Percentiles rank a stretch among this genome's conserved stretches.
Evolutionary conservation across 1,140 invertebrate species (phyloP).

Genomic region (Trialeurodes vaporariorum): DNA sequence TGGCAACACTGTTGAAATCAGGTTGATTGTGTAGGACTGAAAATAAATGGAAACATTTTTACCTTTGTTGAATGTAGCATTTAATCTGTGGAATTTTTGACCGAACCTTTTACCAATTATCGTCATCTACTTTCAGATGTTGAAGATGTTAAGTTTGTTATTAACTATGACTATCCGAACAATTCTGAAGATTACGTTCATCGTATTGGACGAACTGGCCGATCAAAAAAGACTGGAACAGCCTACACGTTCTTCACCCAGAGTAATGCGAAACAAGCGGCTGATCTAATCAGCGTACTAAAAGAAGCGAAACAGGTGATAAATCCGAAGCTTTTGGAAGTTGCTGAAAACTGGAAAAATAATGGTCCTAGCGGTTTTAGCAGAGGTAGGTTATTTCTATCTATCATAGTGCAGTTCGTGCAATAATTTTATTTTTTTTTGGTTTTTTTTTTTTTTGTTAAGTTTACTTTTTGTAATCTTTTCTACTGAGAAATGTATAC

Average conservation of each 20-base stretch:
- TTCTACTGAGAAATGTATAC: no score
- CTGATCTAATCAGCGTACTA: conserved; percentile 76
- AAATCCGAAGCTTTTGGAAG: conserved; percentile 37
- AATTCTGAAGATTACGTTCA: conserved; percentile 98
- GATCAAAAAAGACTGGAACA: conserved; percentile 78
- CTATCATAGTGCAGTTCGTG: no score
- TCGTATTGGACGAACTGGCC: conserved; percentile 89
- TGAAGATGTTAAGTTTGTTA: conserved; percentile 97
- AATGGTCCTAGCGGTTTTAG: neutral
- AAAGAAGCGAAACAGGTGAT: conserved; percentile 84
- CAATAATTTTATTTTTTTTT: no score
- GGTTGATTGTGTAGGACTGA: no score
- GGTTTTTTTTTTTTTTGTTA: no score
- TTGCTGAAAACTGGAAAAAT: conserved; percentile 11
- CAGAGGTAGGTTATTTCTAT: no score
- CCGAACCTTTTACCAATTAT: no score
- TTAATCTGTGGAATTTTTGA: no score
- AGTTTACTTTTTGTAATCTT: no score
- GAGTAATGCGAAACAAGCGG: conserved; percentile 77
- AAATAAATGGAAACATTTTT: no score
- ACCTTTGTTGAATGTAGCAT: no score
- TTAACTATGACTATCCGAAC: conserved; percentile 98
- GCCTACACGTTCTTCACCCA: conserved; percentile 96
- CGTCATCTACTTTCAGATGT: conserved; percentile 49
- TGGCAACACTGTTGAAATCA: no score